phyloP scores from a whole-genome alignment of 2,113 vertebrate species.

The Strix aluco region DNA sequence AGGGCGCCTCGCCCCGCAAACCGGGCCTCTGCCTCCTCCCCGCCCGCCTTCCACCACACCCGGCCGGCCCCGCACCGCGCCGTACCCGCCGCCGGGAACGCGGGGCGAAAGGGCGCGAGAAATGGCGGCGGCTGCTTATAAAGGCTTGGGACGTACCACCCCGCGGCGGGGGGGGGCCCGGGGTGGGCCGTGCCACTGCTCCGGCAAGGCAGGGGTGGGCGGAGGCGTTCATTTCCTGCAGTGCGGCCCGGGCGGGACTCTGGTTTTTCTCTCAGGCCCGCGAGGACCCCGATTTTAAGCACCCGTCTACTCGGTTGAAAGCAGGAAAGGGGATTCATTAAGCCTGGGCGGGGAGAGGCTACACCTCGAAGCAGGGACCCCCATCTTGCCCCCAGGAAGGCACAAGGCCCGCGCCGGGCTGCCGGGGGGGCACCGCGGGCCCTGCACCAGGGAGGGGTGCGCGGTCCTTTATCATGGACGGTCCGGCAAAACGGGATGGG shows the following conservation, averaged over 20 bases:
- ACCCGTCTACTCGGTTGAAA: accelerated
- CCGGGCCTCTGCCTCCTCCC: accelerated
- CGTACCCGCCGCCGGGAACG: too few species aligned
- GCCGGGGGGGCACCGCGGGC: accelerated
- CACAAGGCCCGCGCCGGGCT: background rate
- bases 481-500: background rate
- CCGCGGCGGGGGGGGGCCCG: background rate
- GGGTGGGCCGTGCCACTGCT: background rate
- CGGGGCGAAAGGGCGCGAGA: accelerated
- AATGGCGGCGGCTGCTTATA: accelerated
- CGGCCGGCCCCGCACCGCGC: background rate
- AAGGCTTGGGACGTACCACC: background rate
- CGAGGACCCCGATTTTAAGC: too few species aligned
- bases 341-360: background rate
- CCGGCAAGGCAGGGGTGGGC: accelerated
- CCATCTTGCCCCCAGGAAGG: background rate
- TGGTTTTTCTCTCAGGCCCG: too few species aligned
- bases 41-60: background rate
- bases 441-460: accelerated
- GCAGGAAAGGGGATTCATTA: background rate
- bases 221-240: accelerated
- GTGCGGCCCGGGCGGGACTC: accelerated
- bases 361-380: too few species aligned
- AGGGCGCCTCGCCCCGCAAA: accelerated
- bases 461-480: accelerated